Evolutionary conservation across 2,113 vertebrate genomes (phyloP), one percentile per base, ranked within the genome.

Genomic region (Tupaia tana): DNA sequence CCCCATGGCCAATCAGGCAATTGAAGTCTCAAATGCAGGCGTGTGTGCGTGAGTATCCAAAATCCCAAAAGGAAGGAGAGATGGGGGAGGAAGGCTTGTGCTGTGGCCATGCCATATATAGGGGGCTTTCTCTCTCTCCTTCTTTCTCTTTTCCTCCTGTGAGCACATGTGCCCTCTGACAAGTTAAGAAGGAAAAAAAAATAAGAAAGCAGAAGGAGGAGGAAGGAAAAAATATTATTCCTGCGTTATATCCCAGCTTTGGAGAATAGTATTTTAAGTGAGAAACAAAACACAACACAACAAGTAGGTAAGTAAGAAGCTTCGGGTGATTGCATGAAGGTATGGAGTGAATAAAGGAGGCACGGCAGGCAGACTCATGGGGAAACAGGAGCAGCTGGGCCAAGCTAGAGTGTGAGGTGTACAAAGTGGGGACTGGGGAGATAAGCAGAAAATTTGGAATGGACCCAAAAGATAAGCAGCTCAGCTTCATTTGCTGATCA

Each of bases 391-490:
- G 80, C 56, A 63, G 29, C 25, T 54, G 27, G 16, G 10, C 20
- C 52, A 85, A 59, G n/a, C 58, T 61, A 27, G 6, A 10, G 56
- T 19, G 9, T 27, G 58, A 58, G 63, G 5, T 4, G 22, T 24
- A 20, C 63, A 19, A 29, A 69, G 73, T 2, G 1, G 54, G 59
- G 10, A n/a, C 13, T 22, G 24, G 27, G 29, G 75, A 63, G 64
- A 87, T 18, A 94, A 83, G 83, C 56, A 87, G 58, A 58, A 31
- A 64, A 54, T 43, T 29, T 73, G 95, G 58, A 71, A 67, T 91
- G 27, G 20, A 71, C 56, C 24, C 81, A 58, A 66, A 94, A 81
- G 15, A 79, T 61, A 82, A 70, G 73, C 14, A 61, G 69, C 29
- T 93, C 52, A 7, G 6, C 59, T 93, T 16, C 20, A 16, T 71